Evolutionary conservation across 2,888 invertebrate species (phyloP), one percentile per base, ranked within the genome.

Genomic region (Blomia tropicalis): DNA sequence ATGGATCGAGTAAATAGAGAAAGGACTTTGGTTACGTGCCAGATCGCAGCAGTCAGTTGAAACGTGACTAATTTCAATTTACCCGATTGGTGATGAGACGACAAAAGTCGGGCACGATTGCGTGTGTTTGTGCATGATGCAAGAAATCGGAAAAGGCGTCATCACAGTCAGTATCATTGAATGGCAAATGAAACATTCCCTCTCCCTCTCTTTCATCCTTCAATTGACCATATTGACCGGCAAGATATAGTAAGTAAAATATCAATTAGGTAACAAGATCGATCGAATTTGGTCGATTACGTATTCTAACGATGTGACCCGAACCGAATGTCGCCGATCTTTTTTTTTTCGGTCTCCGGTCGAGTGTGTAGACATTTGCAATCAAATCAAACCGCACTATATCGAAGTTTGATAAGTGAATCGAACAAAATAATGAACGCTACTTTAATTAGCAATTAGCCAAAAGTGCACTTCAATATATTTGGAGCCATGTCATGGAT

Each of bases 51-150:
- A 11, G 22, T 7, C 51, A 19, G 7, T n/a, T 11, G 51, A 47
- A 47, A 47, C 51, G 51, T 47, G 51, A 47, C 51, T 47, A 47
- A 47, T 47, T 47, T 47, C 51, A 47, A 47, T 47, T 47, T 47
- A n/a, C 51, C 51, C 36, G 36, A 7, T 36, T 36, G 36, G 36
- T 36, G 7, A 36, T 17, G 36, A 11, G 36, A 7, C 7, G 36
- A 36, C 36, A 36, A 7, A 36, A 17, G 17, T 7, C 7, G 17
- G 7, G 36, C 36, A 36, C 17, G 7, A 36, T 17, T 36, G 7
- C 17, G 36, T 36, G n/a, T n/a, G n/a, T n/a, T n/a, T n/a, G n/a
- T n/a, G n/a, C n/a, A n/a, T n/a, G n/a, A n/a, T n/a, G n/a, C n/a
- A n/a, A n/a, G n/a, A n/a, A n/a, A n/a, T n/a, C n/a, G n/a, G n/a